Evolutionary conservation across 1,140 invertebrate species (phyloP).

Genomic region (Xylocopa sonorina): DNA sequence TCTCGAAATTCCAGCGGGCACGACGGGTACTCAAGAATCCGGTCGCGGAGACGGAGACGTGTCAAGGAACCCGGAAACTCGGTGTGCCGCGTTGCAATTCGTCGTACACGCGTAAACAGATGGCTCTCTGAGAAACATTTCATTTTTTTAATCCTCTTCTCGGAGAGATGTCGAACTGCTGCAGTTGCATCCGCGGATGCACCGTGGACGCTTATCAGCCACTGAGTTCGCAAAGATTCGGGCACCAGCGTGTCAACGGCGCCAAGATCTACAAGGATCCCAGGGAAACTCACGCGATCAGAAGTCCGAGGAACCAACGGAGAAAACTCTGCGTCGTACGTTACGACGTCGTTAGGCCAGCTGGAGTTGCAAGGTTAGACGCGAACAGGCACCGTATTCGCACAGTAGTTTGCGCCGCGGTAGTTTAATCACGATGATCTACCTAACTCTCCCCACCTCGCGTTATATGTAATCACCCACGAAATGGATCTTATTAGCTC

Average conservation of each 20-base stretch:
- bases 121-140: too few species aligned
- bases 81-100: neutral
- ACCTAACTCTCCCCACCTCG: too few species aligned
- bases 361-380: conserved; percentile 57
- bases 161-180: conserved; percentile 71
- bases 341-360: conserved; percentile 70
- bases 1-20: neutral
- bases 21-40: neutral
- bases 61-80: conserved; percentile 12
- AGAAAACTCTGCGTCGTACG: conserved; percentile 69
- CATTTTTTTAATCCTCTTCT: too few species aligned
- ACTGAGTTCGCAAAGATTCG: conserved; percentile 41
- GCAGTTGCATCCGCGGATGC: conserved; percentile 62
- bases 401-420: too few species aligned
- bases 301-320: conserved; percentile 65
- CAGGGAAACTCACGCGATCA: conserved; percentile 33
- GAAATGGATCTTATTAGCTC: neutral
- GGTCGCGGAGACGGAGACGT: neutral
- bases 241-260: conserved; percentile 33
- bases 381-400: too few species aligned
- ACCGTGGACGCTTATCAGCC: conserved; percentile 67
- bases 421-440: too few species aligned
- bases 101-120: neutral
- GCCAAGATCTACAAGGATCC: conserved; percentile 33
- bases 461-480: too few species aligned